These are phyloP conservation scores for Drosophila dunni DNA, from an alignment of 1,140 invertebrate genomes.

Conservation along the genomic window DNA sequence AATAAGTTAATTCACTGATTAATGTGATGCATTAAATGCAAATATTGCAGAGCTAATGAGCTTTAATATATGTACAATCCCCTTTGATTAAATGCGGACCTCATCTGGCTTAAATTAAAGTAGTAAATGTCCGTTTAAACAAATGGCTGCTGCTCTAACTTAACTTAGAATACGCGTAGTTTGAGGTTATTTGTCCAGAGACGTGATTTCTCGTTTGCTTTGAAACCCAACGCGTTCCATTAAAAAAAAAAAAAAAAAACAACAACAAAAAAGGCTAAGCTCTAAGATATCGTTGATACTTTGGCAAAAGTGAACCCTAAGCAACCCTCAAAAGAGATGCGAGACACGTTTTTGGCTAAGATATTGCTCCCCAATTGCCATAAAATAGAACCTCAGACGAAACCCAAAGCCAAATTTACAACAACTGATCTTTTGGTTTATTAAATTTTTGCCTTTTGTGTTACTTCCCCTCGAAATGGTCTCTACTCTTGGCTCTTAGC, in stretches of 20 bases:
- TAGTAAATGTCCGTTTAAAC: not conserved
- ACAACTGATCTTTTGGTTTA: slow-evolving; percentile 72
- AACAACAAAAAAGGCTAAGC: slow-evolving; percentile 34
- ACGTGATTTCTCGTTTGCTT: slow-evolving; percentile 13
- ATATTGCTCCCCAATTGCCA: slow-evolving; percentile 71
- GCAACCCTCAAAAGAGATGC: slow-evolving; percentile 58
- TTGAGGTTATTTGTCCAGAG: slow-evolving; percentile 6
- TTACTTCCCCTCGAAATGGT: slow-evolving; percentile 48
- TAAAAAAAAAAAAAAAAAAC: not conserved
- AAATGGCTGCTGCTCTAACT: slow-evolving; percentile 9
- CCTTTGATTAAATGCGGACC: not conserved
- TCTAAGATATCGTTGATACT: slow-evolving; percentile 11
- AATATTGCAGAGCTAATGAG: too few species aligned
- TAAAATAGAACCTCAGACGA: slow-evolving; percentile 36
- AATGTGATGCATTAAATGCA: too few species aligned
- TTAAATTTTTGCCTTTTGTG: slow-evolving; percentile 57
- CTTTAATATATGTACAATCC: too few species aligned
- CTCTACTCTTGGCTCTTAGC: not conserved
- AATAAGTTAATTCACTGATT: too few species aligned
- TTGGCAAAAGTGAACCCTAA: slow-evolving; percentile 11
- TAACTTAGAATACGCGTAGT: slow-evolving; percentile 5
- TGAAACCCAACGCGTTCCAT: slow-evolving; percentile 6
- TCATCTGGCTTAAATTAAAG: not conserved
- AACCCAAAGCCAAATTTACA: slow-evolving; percentile 57
- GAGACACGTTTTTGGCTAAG: slow-evolving; percentile 51